Evolutionary conservation across 2,113 vertebrate species (phyloP).

Genomic region (Callaeas wilsoni): DNA sequence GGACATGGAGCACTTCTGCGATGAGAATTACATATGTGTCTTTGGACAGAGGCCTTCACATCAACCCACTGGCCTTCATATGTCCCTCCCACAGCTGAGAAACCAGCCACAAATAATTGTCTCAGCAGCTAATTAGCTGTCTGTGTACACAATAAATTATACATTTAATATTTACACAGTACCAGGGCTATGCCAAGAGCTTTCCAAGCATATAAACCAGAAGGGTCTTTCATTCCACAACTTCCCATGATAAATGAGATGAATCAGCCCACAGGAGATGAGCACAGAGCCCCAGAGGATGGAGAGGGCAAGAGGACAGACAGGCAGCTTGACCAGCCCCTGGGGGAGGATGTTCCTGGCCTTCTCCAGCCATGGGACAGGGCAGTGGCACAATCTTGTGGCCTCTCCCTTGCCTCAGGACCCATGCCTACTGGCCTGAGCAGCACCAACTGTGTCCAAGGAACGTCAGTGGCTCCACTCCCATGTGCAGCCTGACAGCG

Average conservation of each 20-base stretch:
- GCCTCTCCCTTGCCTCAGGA: neutral
- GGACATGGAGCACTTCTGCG: neutral
- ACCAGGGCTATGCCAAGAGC: neutral
- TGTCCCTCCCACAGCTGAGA: neutral
- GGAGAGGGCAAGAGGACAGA: neutral
- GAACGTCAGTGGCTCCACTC: neutral
- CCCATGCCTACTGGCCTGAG: neutral
- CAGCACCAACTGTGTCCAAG: neutral
- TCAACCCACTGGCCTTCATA: neutral
- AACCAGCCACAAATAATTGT: neutral
- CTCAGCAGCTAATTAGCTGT: neutral
- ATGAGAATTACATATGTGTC: rapidly evolving
- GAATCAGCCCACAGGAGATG: neutral
- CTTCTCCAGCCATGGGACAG: neutral
- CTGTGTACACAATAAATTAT: neutral
- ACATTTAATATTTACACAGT: neutral
- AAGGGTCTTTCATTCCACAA: neutral
- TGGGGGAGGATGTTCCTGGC: neutral
- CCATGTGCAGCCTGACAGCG: neutral
- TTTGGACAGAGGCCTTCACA: neutral
- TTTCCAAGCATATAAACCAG: neutral
- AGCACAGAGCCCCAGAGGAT: neutral
- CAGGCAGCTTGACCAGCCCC: neutral
- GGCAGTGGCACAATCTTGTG: neutral
- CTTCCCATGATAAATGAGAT: neutral